Base-by-base conservation (phyloP, 2,113 vertebrate species). In the Aptenodytes forsteri region DNA sequence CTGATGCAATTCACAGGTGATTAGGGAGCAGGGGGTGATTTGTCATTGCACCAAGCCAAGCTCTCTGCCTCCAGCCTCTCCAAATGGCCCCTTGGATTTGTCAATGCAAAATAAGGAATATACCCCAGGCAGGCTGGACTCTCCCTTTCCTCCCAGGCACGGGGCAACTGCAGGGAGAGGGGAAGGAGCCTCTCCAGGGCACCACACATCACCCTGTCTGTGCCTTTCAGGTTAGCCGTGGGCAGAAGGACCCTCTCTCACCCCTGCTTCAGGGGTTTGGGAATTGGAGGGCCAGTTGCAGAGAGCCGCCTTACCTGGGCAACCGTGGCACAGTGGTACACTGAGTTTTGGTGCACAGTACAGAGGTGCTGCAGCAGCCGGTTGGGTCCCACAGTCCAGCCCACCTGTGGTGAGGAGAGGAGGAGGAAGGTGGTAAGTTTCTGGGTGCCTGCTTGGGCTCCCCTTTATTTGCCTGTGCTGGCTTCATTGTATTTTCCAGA, bases 321-420 rank as follows among this genome's bases (percentile, higher is more conserved):
- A 38, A 98, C 97, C 1, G 99, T 99, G 55, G 99, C 98, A 67
- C 99, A 99, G 97, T 99, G 99, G 87, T 98, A 99, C 64, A 99
- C 52, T 0, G 98, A 98, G 96, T 99, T 99, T 96, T 99, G 99
- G 96, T 99, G 99, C 83, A 99, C 93, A 0, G 98, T 99, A 78
- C 98, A 98, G 71, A 99, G 76, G 96, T 99, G 99, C 93, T 98
- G 99, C 92, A 99, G 54, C 93, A 99, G 96, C 12, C 61, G 66
- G n/a, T 98, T 92, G 0, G 99, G 98, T 52, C 99, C 98, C 9
- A 99, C 98, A 3, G 96, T 98, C 99, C 99, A 99, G 97, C 99
- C 99, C 91, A 99, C 99, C 99, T 99, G 91, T 9, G 11, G 88
- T 61, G 71, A 71, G 75, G 52, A 92, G 58, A 90, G 10, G 50